A percentile compares a stretch with the other conserved stretches of the same genome.
Conservation (phyloP, 2,113 vertebrate genomes). For the Gyps fulvus region DNA sequence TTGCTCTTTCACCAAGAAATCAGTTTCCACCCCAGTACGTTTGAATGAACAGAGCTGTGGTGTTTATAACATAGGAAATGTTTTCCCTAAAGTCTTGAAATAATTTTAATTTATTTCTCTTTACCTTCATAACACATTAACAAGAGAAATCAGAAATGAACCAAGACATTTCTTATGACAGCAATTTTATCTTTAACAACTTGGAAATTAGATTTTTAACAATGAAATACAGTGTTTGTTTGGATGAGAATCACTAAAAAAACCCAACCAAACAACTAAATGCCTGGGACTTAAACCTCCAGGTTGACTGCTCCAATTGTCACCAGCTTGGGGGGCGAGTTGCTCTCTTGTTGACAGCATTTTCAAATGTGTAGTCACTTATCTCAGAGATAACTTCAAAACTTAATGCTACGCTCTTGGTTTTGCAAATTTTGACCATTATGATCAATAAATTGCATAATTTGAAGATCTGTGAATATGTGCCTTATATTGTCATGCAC, state of each 20-base stretch:
- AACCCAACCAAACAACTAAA: not conserved
- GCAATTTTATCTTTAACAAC: not conserved
- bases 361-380: not conserved
- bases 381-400: not conserved
- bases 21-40: not conserved
- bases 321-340: not conserved
- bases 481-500: accelerated
- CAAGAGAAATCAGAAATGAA: not conserved
- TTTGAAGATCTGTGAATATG: not conserved
- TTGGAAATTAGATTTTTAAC: not conserved
- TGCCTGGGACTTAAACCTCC: not conserved
- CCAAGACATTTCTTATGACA: not conserved
- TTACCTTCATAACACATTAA: not conserved
- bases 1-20: not conserved
- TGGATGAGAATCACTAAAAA: not conserved
- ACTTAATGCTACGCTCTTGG: not conserved
- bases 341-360: not conserved
- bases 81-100: not conserved
- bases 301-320: not conserved
- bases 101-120: not conserved
- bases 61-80: not conserved
- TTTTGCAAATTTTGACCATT: not conserved
- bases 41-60: not conserved
- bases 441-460: accelerated
- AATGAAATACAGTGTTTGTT: not conserved